Conservation (phyloP, 2,113 vertebrate genomes). For the Nematolebias whitei region DNA sequence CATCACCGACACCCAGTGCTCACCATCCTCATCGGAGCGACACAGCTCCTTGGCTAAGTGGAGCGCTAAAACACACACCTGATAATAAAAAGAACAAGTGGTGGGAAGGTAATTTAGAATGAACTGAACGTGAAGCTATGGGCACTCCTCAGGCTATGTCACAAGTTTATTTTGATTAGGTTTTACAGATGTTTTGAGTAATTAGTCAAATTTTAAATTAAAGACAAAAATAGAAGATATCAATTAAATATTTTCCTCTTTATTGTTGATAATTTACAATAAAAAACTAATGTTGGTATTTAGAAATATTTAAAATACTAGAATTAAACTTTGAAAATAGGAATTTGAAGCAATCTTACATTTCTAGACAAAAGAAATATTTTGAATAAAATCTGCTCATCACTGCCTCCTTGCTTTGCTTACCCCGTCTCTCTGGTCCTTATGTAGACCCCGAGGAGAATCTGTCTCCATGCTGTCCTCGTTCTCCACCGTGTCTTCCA, state of each 20-base stretch:
- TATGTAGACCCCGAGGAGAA: constrained; percentile 83
- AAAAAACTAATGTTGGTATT: too few species aligned
- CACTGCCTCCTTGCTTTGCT: constrained; percentile 13
- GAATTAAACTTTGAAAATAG: too few species aligned
- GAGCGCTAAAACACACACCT: constrained; percentile 95
- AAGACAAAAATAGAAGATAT: too few species aligned
- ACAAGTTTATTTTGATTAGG: too few species aligned
- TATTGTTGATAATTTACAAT: too few species aligned
- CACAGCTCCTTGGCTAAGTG: constrained; percentile 96
- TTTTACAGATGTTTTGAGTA: too few species aligned
- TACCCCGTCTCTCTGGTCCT: constrained; percentile 95
- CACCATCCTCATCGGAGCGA: constrained; percentile 89
- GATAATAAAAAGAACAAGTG: not conserved
- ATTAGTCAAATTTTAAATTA: too few species aligned
- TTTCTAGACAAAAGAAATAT: not conserved
- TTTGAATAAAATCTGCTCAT: not conserved
- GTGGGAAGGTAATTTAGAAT: too few species aligned
- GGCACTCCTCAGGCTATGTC: too few species aligned
- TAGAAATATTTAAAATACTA: too few species aligned
- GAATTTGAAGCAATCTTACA: not conserved
- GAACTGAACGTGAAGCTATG: too few species aligned
- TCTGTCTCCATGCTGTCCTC: constrained; percentile 98
- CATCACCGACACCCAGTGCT: constrained; percentile 90
- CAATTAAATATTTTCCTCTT: not conserved
- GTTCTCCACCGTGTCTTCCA: constrained; percentile 78